Percentiles rank a stretch among this genome's conserved stretches.
phyloP scores from a whole-genome alignment of 1,140 invertebrate genomes.

The Drosophila funebris region DNA sequence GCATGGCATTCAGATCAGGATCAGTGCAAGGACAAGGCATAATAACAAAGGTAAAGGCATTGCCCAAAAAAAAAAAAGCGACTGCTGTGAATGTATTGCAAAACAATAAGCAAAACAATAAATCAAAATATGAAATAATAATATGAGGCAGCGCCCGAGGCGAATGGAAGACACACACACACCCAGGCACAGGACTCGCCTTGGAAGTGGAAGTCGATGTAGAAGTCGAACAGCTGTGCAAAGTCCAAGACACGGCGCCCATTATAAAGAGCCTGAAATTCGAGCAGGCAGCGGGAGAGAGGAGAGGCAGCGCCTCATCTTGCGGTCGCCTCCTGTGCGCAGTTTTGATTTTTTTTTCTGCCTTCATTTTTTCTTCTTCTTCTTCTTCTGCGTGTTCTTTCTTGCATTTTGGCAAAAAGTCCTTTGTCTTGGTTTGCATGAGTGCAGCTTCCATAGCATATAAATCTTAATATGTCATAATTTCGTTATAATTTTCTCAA shows the following conservation, averaged over 20 bases:
- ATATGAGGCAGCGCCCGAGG: constrained; percentile 39
- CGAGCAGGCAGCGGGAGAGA: constrained; percentile 39
- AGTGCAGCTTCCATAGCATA: constrained; percentile 18
- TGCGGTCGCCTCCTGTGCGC: constrained; percentile 57
- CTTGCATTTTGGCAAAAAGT: constrained; percentile 42
- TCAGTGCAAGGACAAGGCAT: constrained; percentile 17
- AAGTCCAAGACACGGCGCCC: constrained; percentile 52
- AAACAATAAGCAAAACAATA: constrained; percentile 81
- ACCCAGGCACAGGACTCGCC: constrained; percentile 23
- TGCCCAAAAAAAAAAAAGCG: constrained; percentile 33
- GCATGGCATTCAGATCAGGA: constrained; percentile 20
- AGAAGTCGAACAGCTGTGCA: constrained; percentile 63
- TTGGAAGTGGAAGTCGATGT: constrained; percentile 10
- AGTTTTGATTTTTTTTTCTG: neutral
- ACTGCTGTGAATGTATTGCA: constrained; percentile 52
- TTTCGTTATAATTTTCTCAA: constrained; percentile 70
- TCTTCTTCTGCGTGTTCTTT: neutral
- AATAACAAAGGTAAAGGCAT: constrained; percentile 29
- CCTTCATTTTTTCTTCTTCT: too few species aligned
- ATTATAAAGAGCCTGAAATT: constrained; percentile 61
- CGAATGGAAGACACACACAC: constrained; percentile 4
- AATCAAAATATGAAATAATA: constrained; percentile 82
- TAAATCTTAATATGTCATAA: constrained; percentile 82
- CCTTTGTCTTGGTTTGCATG: constrained; percentile 15
- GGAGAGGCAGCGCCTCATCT: constrained; percentile 33